These are phyloP conservation scores for Lydus trimaculatus DNA, from an alignment of 2,888 invertebrate genomes.

Conservation along the genomic window DNA sequence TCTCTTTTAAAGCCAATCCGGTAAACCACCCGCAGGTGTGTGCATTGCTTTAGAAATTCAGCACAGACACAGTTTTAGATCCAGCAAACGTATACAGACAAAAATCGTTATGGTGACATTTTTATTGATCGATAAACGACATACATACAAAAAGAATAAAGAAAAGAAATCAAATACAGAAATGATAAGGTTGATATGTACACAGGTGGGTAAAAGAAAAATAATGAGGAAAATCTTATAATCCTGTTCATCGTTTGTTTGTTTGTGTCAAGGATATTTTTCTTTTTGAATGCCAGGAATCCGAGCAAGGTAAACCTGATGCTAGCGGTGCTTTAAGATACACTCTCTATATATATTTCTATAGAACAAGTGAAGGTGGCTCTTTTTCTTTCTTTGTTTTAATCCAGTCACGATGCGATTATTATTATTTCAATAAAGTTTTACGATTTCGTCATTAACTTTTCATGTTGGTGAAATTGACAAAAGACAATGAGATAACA, in stretches of 20 bases:
- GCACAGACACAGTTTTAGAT: neutral
- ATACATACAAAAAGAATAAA: neutral
- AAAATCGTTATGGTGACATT: neutral
- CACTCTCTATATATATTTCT: no score
- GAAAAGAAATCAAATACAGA: neutral
- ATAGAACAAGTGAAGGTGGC: conserved; percentile 29
- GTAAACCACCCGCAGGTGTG: conserved; percentile 36
- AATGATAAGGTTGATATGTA: conserved; percentile 1
- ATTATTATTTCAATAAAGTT: neutral
- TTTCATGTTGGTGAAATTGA: no score
- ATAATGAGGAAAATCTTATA: neutral
- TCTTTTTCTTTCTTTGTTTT: conserved; percentile 5
- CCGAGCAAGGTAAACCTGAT: conserved; percentile 27
- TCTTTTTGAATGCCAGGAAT: conserved; percentile 12
- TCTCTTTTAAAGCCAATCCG: conserved; percentile 26
- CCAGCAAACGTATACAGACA: neutral
- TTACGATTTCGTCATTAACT: conserved; percentile 4
- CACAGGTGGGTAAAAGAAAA: neutral
- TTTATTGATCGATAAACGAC: neutral
- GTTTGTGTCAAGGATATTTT: conserved; percentile 9
- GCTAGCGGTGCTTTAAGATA: conserved; percentile 9
- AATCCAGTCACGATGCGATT: conserved; percentile 31
- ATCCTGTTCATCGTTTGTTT: conserved; percentile 7
- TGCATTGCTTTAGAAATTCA: conserved; percentile 13
- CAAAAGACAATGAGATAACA: neutral